Base-by-base conservation (phyloP, 2,113 vertebrate species). In the Hylia prasina region DNA sequence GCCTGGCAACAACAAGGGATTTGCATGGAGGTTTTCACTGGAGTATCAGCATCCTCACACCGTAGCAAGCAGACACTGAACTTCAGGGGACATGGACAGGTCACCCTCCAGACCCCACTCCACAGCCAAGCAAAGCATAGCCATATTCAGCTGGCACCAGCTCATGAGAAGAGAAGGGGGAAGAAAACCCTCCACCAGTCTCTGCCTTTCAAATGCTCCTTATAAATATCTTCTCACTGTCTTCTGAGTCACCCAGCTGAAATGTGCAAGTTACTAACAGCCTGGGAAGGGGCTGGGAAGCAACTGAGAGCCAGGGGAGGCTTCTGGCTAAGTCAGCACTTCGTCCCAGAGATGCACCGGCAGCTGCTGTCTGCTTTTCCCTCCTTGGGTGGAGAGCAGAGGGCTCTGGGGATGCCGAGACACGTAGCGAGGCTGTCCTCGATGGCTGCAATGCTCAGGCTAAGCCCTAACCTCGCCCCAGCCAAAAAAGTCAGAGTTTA, bases 231-330 rank as follows among this genome's bases (percentile, higher is more conserved):
- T 95, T 71, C 78, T 83, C 5, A 0, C 58, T 53, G 81, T 53
- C 77, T 94, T 94, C 92, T 96, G 92, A 96, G 84, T 93, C 95
- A 96, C 90, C 37, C 90, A 89, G 57, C 70, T 58, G 82, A 94
- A 89, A 79, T 20, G 17, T 66, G 87, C 61, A 21, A 35, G 91
- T 58, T 81, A 42, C 70, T 37, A 83, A 77, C 58, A 13, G 71
- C 27, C 65, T 65, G 61, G 56, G 54, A 84, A 90, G 82, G 60
- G 75, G 56, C 37, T 68, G 87, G 51, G 63, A 76, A 73, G 45
- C 1, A 81, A 69, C 65, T 60, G 27, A n/a, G 11, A 73, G 69
- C 33, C 50, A 37, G 70, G 24, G 35, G 28, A 90, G 70, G 45
- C 47, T 89, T 81, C 60, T 72, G 65, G 45, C 65, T 60, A 64